These are phyloP conservation scores for Orientallactaga bullata DNA, from an alignment of 2,113 vertebrate species.

Conservation along the genomic window DNA sequence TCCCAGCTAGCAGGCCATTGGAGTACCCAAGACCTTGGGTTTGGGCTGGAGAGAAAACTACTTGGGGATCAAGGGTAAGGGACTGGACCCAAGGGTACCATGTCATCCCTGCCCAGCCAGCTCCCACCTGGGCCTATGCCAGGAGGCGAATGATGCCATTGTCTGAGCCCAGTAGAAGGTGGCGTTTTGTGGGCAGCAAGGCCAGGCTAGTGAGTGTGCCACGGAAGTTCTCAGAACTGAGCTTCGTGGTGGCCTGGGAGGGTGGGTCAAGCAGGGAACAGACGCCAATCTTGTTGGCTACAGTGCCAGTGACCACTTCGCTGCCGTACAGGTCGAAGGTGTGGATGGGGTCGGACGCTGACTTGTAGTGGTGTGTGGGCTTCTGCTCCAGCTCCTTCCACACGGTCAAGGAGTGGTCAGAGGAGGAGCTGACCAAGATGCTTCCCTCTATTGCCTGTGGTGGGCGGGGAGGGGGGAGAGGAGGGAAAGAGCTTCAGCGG, in stretches of 20 bases:
- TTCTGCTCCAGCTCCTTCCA: conserved; percentile 99
- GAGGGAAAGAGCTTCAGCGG: conserved; percentile 9
- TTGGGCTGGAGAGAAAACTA: neutral
- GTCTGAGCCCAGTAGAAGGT: conserved; percentile 96
- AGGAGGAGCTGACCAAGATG: conserved; percentile 95
- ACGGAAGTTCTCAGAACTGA: conserved; percentile 98
- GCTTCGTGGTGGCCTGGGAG: conserved; percentile 93
- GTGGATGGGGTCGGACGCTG: conserved; percentile 95
- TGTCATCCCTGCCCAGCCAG: neutral
- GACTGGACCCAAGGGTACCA: neutral
- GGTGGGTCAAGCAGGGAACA: conserved; percentile 95
- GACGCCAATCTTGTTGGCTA: conserved; percentile 97
- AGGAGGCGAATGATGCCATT: conserved; percentile 95
- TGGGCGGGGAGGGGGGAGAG: too few relatives aligned
- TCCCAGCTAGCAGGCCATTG: neutral
- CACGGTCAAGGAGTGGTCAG: conserved; percentile 94
- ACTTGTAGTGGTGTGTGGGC: conserved; percentile 95
- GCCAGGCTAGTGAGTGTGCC: conserved; percentile 97
- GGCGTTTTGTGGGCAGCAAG: conserved; percentile 96
- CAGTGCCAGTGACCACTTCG: conserved; percentile 95
- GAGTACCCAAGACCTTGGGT: neutral
- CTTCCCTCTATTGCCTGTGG: conserved; percentile 95
- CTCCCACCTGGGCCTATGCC: conserved; percentile 85
- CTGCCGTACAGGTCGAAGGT: conserved; percentile 95
- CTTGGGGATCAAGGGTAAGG: neutral